Conservation (phyloP, 2,888 invertebrate genomes). For the Dyspetes luteomarginatus region DNA sequence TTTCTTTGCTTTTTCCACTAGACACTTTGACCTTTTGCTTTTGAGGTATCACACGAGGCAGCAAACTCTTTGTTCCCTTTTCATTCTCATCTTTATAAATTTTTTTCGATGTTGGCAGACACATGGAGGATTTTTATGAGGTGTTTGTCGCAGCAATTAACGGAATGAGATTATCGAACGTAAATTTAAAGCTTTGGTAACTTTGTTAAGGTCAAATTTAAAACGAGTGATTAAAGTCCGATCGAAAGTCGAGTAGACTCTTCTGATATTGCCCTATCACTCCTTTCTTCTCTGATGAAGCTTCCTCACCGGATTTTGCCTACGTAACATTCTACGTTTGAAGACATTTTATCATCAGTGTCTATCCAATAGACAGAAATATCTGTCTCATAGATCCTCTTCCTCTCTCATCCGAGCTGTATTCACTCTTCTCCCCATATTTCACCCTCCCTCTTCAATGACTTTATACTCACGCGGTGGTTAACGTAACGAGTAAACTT, state of each 20-base stretch:
- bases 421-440: constrained; percentile 14
- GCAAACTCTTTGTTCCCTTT: background rate
- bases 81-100: too few species aligned
- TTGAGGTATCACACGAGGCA: constrained; percentile 6
- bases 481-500: constrained; percentile 65
- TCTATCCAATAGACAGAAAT: constrained; percentile 4
- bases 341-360: background rate
- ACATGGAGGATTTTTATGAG: background rate
- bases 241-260: constrained; percentile 39
- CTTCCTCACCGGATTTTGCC: background rate
- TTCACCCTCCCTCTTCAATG: constrained; percentile 6
- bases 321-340: background rate
- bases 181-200: constrained; percentile 57
- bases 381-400: constrained; percentile 26
- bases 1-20: constrained; percentile 25
- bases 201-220: constrained; percentile 61
- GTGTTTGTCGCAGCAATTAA: constrained; percentile 39
- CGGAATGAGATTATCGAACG: constrained; percentile 55
- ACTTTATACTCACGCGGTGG: constrained; percentile 50
- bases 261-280: constrained; percentile 29
- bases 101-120: too few species aligned
- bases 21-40: constrained; percentile 42
- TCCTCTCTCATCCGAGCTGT: constrained; percentile 19
- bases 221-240: constrained; percentile 63
- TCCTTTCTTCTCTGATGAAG: background rate